Evolutionary conservation across 2,888 invertebrate species (phyloP).

Genomic region (Campoplex capitator): DNA sequence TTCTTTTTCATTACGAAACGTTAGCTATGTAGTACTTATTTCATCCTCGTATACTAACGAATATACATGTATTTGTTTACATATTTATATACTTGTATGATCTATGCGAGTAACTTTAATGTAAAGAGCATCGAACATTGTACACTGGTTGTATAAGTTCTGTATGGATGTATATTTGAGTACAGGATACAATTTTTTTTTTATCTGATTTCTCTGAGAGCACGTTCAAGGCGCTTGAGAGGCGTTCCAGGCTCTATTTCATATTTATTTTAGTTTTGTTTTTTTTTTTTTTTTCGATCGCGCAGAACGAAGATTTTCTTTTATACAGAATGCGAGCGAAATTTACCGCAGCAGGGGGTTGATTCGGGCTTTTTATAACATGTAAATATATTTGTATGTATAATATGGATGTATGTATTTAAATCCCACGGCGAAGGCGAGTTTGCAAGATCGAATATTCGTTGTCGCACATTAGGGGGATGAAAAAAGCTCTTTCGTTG

Average conservation of each 20-base stretch:
- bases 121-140: conserved; percentile 55
- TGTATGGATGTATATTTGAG: conserved; percentile 13
- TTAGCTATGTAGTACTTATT: conserved; percentile 22
- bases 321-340: conserved; percentile 26
- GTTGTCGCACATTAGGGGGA: conserved; percentile 2
- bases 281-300: conserved; percentile 34
- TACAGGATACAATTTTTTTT: conserved; percentile 15
- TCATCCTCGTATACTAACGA: conserved; percentile 37
- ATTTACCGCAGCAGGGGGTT: conserved; percentile 16
- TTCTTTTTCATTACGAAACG: conserved; percentile 24
- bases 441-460: conserved; percentile 34
- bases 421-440: conserved; percentile 3
- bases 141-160: conserved; percentile 43
- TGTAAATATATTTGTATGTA: conserved; percentile 25
- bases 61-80: conserved; percentile 56
- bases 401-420: conserved; percentile 12
- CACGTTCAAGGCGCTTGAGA: conserved; percentile 55
- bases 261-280: neutral
- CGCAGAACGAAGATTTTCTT: conserved; percentile 36
- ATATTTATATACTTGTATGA: conserved; percentile 42
- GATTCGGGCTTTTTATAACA: conserved; percentile 19
- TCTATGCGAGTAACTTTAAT: conserved; percentile 4
- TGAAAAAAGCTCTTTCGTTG: conserved; percentile 47
- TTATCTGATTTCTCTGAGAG: conserved; percentile 50
- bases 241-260: neutral